phyloP scores from a whole-genome alignment of 2,797 vertebrate genomes.

The Rhinoraja longicauda region DNA sequence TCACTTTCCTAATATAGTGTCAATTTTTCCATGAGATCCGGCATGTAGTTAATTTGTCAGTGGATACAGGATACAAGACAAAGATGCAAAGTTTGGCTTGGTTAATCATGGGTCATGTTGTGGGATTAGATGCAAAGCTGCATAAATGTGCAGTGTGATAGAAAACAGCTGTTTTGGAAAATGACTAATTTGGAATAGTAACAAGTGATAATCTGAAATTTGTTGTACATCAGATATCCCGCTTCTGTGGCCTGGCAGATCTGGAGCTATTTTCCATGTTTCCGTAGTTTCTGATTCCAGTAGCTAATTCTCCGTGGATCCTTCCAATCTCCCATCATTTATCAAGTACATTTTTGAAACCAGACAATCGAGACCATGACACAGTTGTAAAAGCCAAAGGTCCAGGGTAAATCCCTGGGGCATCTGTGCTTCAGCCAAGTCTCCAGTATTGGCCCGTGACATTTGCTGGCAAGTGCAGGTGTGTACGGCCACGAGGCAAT shows the following conservation, averaged over 20 bases:
- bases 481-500: neutral
- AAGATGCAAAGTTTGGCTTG: neutral
- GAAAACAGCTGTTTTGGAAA: constrained; percentile 32
- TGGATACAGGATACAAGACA: neutral
- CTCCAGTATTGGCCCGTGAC: neutral
- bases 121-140: neutral
- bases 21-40: constrained; percentile 19
- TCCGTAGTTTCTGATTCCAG: neutral
- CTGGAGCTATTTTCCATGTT: constrained; percentile 26
- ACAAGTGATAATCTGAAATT: neutral
- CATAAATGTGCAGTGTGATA: neutral
- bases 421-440: neutral
- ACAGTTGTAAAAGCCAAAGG: neutral
- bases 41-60: neutral
- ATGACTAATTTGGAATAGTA: constrained; percentile 9
- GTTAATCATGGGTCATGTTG: neutral
- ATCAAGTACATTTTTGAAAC: neutral
- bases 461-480: neutral
- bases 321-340: neutral
- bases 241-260: neutral
- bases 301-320: neutral
- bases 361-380: neutral
- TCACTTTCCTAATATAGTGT: constrained; percentile 1
- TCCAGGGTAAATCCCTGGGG: neutral
- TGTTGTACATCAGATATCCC: neutral